Evolutionary conservation across 2,888 invertebrate genomes (phyloP).

Genomic region (Chouioia cunea): DNA sequence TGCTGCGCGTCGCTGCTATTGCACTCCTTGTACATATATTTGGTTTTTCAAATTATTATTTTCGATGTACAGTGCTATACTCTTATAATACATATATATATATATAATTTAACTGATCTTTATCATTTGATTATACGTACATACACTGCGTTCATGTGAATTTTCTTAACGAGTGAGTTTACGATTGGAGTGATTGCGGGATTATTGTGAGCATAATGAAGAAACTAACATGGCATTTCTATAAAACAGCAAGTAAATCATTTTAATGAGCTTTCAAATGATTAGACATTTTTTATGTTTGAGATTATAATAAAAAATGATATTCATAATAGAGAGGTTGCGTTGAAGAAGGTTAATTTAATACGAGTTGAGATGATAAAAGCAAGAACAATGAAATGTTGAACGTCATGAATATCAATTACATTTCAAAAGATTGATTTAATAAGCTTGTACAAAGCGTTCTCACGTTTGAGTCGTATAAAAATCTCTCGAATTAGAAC

Average conservation of each 20-base stretch:
- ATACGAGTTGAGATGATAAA: slow-evolving; percentile 16
- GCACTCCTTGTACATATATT: no score
- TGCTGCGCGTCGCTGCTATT: not conserved
- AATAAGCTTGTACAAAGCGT: no score
- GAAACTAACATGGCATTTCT: slow-evolving; percentile 15
- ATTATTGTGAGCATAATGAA: slow-evolving; percentile 25
- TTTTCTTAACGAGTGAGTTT: slow-evolving; percentile 37
- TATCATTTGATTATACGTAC: slow-evolving; percentile 33
- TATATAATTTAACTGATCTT: not conserved
- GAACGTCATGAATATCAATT: no score
- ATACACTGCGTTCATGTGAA: slow-evolving; percentile 32
- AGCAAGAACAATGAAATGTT: no score
- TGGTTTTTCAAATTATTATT: slow-evolving; percentile 18
- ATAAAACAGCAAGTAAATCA: slow-evolving; percentile 38
- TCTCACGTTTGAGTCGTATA: no score
- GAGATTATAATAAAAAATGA: slow-evolving; percentile 25
- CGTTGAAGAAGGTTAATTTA: slow-evolving; percentile 8
- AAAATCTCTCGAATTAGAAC: no score
- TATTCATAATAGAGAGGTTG: slow-evolving; percentile 13
- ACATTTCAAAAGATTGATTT: no score
- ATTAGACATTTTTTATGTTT: slow-evolving; percentile 20
- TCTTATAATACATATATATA: not conserved
- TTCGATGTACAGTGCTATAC: slow-evolving; percentile 4
- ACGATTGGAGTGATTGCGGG: slow-evolving; percentile 28
- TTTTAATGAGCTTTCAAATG: slow-evolving; percentile 42